Percentiles rank a stretch among this genome's conserved stretches.
phyloP scores from a whole-genome alignment of 1,140 invertebrate species.

The Cotesia typhae region DNA sequence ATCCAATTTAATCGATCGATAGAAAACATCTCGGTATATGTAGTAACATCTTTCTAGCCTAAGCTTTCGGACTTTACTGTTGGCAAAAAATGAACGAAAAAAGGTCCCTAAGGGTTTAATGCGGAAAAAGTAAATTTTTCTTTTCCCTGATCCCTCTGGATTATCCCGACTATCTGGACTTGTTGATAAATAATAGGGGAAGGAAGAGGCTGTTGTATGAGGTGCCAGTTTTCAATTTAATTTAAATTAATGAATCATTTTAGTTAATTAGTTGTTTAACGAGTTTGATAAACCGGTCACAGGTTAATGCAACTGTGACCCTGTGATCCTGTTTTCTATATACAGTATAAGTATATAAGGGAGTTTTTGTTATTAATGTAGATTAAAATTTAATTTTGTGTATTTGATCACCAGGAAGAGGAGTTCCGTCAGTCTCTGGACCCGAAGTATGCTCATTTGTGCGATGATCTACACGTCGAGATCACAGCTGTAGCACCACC shows the following conservation, averaged over 20 bases:
- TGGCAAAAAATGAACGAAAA: not conserved
- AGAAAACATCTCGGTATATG: not conserved
- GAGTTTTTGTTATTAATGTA: not conserved
- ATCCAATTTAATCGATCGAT: slow-evolving; percentile 32
- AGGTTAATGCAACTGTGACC: too few species aligned
- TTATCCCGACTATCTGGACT: not conserved
- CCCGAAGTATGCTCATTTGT: slow-evolving; percentile 91
- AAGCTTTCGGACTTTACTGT: slow-evolving; percentile 10
- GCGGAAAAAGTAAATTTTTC: slow-evolving; percentile 7
- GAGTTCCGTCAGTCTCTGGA: slow-evolving; percentile 86
- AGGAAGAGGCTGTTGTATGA: not conserved
- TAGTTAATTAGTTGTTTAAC: slow-evolving; percentile 1
- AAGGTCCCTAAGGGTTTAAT: not conserved
- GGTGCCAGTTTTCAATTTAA: not conserved
- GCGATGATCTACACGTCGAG: slow-evolving; percentile 93
- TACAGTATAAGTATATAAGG: not conserved
- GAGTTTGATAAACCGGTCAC: not conserved
- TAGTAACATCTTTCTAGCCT: slow-evolving; percentile 15
- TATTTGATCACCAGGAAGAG: slow-evolving; percentile 76
- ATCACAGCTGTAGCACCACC: slow-evolving; percentile 89
- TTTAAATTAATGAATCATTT: slow-evolving; percentile 4
- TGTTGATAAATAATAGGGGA: not conserved
- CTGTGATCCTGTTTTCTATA: not conserved
- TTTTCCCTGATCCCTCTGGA: slow-evolving; percentile 1
- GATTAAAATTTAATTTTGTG: not conserved